phyloP scores from a whole-genome alignment of 2,113 vertebrate species.

The Sturnira hondurensis region DNA sequence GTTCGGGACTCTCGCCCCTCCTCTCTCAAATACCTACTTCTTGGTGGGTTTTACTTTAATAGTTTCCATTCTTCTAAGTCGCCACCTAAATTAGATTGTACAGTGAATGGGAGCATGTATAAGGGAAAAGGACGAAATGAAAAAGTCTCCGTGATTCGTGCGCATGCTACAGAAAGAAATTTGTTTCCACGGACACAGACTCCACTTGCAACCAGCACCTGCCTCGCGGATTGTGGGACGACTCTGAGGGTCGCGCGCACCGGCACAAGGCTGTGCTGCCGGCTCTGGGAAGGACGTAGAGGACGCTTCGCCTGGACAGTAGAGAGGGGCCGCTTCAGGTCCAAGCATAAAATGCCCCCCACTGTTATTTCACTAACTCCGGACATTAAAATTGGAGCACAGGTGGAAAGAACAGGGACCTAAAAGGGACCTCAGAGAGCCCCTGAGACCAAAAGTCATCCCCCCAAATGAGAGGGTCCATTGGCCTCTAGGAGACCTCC shows the following conservation, averaged over 20 bases:
- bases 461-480: neutral
- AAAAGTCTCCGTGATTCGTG: conserved; percentile 24
- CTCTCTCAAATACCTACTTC: conserved; percentile 7
- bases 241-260: neutral
- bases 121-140: conserved; percentile 28
- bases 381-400: neutral
- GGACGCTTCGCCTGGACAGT: neutral
- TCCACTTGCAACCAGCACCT: neutral
- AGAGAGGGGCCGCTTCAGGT: neutral
- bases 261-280: neutral
- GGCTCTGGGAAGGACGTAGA: neutral
- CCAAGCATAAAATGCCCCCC: neutral
- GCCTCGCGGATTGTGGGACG: neutral
- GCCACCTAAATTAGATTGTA: conserved; percentile 41
- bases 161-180: neutral
- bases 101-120: neutral
- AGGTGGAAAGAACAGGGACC: neutral
- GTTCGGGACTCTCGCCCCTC: neutral
- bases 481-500: conserved; percentile 2
- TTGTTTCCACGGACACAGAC: neutral
- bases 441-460: neutral
- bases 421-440: conserved; percentile 6
- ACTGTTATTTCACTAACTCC: neutral
- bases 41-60: conserved; percentile 45
- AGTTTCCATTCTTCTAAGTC: conserved; percentile 19